Conservation (phyloP, 2,113 vertebrate genomes). For the Gambusia holbrooki region DNA sequence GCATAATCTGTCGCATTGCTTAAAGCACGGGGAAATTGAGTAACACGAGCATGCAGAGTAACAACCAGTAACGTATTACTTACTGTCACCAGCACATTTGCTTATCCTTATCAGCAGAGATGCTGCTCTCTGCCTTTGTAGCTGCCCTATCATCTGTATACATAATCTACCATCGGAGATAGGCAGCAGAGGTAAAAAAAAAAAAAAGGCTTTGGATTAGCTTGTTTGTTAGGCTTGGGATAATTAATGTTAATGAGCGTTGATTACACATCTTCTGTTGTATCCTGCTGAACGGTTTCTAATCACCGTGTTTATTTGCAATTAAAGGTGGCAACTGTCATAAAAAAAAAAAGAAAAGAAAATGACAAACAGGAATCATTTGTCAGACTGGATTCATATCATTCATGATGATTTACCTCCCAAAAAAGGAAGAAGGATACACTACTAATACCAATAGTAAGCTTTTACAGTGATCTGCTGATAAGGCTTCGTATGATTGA, state of each 20-base stretch:
- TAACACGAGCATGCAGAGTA: constrained; percentile 8
- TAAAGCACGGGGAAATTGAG: constrained; percentile 5
- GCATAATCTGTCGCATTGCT: background rate
- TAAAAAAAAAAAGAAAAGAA: constrained; percentile 10
- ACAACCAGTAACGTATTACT: constrained; percentile 8
- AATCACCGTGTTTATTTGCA: constrained; percentile 34
- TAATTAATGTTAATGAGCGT: constrained; percentile 39
- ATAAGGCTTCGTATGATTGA: background rate
- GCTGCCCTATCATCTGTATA: constrained; percentile 12
- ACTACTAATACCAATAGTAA: background rate
- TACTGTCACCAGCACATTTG: constrained; percentile 21
- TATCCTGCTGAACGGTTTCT: constrained; percentile 25
- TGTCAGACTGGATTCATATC: constrained; percentile 7
- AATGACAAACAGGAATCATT: constrained; percentile 10
- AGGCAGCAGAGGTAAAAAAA: background rate
- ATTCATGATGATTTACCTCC: background rate
- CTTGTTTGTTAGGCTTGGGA: constrained; percentile 6
- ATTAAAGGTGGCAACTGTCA: constrained; percentile 27
- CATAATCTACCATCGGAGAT: constrained; percentile 13
- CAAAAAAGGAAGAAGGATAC: background rate
- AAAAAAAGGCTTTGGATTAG: constrained; percentile 26
- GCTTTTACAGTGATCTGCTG: background rate
- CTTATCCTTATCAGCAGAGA: constrained; percentile 21
- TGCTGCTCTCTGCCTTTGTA: constrained; percentile 1
- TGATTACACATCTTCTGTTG: constrained; percentile 23